Evolutionary conservation across 1,140 invertebrate genomes (phyloP).

Genomic region (Drosophila paulistorum): DNA sequence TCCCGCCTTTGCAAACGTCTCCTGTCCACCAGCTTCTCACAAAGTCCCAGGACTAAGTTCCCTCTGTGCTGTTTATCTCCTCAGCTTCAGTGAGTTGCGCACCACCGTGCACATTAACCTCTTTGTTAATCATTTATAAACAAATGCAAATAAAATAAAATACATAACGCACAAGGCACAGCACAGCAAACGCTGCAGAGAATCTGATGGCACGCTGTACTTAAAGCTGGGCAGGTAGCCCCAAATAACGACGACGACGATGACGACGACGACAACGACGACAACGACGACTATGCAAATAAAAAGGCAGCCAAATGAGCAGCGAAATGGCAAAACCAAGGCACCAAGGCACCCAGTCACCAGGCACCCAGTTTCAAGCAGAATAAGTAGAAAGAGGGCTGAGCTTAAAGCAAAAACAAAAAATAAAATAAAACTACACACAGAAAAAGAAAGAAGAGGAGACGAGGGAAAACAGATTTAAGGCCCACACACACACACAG

Average conservation of each 20-base stretch:
- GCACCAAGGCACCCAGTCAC: conserved; percentile 1
- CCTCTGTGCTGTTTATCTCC: conserved; percentile 58
- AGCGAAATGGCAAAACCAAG: conserved; percentile 58
- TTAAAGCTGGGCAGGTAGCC: conserved; percentile 21
- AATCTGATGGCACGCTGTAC: conserved; percentile 2
- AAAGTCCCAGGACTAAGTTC: neutral
- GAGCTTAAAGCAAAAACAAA: conserved; percentile 8
- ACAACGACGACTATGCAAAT: conserved; percentile 61
- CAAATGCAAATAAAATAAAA: conserved; percentile 81
- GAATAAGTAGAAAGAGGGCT: conserved; percentile 4
- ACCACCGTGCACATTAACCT: conserved; percentile 72
- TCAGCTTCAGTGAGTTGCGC: conserved; percentile 14
- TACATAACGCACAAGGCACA: conserved; percentile 41
- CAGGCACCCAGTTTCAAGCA: neutral
- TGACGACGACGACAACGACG: conserved; percentile 24
- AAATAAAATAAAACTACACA: neutral
- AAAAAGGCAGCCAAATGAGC: conserved; percentile 68
- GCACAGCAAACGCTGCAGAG: conserved; percentile 5
- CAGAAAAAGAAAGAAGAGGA: too few relatives aligned
- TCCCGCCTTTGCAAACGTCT: neutral
- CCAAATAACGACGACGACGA: conserved; percentile 27
- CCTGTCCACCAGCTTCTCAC: neutral
- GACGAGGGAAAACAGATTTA: neutral
- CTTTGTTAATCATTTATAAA: conserved; percentile 81
- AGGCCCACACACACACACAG: neutral